A percentile compares a stretch with the other conserved stretches of the same genome.
Conservation (phyloP, 2,113 vertebrate genomes). For the Calonectris borealis region DNA sequence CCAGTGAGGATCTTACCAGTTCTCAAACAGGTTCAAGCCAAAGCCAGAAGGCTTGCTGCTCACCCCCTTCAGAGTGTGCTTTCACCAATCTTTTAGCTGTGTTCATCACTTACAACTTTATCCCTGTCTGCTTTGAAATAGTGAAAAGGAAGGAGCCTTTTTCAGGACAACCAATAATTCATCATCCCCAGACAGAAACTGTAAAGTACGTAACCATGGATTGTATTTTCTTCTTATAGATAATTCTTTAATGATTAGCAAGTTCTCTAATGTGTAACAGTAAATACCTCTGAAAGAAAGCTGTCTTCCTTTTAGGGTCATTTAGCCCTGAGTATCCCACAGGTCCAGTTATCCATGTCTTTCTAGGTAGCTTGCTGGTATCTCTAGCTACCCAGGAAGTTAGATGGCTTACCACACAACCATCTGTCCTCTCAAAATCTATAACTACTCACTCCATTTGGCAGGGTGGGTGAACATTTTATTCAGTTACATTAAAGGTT, state of each 20-base stretch:
- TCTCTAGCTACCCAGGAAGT: background rate
- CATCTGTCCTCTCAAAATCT: background rate
- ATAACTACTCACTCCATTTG: background rate
- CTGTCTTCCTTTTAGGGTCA: background rate
- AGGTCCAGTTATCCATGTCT: background rate
- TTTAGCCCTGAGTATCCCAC: background rate
- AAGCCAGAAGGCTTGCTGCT: background rate
- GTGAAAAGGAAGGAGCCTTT: background rate
- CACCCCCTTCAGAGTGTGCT: background rate
- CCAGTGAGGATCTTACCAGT: background rate
- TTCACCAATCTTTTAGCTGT: background rate
- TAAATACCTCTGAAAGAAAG: background rate
- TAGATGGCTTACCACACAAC: background rate
- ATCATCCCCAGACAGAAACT: background rate
- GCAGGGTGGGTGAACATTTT: slow-evolving; percentile 26
- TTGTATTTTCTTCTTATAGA: background rate
- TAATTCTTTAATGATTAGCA: background rate
- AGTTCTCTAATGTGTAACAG: background rate
- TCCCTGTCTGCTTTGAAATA: background rate
- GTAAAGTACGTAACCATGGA: background rate
- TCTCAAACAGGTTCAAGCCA: background rate
- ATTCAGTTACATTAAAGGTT: slow-evolving; percentile 47
- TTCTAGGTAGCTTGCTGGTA: background rate
- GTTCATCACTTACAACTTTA: background rate
- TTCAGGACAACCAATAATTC: background rate